Percentiles rank a stretch among this genome's conserved stretches.
These are phyloP conservation scores for Scaptodrosophila latifasciaeformis DNA, from an alignment of 2,888 invertebrate genomes.

Conservation along the genomic window DNA sequence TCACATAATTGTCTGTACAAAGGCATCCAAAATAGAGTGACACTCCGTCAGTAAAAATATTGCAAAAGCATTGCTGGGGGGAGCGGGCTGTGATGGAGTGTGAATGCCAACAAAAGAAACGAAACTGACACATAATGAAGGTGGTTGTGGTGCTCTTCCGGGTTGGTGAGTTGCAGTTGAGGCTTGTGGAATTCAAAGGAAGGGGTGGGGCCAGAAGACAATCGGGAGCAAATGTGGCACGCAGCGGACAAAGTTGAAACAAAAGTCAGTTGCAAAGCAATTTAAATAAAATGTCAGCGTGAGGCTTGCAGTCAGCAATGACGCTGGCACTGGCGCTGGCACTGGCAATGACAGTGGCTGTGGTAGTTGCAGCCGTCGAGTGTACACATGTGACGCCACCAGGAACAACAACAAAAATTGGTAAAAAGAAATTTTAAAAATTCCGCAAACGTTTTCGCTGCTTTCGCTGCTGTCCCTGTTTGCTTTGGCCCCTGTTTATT, in stretches of 20 bases:
- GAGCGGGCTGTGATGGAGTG: neutral
- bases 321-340: neutral
- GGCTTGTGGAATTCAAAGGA: constrained; percentile 1
- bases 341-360: constrained; percentile 27
- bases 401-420: constrained; percentile 5
- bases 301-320: constrained; percentile 43
- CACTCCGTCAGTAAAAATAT: constrained; percentile 9
- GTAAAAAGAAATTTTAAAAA: neutral
- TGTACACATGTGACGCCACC: constrained; percentile 41
- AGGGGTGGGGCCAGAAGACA: constrained; percentile 10
- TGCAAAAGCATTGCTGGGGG: constrained; percentile 3
- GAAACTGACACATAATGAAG: constrained; percentile 51
- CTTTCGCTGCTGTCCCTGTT: no score
- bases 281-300: constrained; percentile 54
- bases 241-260: constrained; percentile 18
- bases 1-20: no score
- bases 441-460: no score
- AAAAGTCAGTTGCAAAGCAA: constrained; percentile 57
- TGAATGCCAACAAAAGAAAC: constrained; percentile 23
- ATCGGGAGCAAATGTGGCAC: neutral
- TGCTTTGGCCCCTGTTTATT: no score
- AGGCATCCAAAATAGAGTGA: neutral
- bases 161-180: neutral
- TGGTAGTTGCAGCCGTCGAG: constrained; percentile 17
- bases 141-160: constrained; percentile 2